Base-by-base conservation (phyloP, 2,797 vertebrate species). In the Tapera naevia region DNA sequence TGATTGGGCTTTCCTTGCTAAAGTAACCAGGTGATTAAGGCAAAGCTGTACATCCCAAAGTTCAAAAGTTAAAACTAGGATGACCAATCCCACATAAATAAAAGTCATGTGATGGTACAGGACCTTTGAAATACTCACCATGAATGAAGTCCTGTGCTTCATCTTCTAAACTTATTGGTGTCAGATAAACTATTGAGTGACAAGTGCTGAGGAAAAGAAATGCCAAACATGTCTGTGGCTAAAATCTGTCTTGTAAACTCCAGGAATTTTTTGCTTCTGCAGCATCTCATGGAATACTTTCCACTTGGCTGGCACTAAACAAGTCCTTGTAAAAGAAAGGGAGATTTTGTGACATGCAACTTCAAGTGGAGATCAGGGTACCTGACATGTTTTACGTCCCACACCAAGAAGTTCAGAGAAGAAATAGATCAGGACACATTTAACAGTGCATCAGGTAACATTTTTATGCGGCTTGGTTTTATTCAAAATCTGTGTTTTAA, bases 101-200 rank as follows among this genome's bases (percentile, higher is more conserved):
- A 87, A 93, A 90, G 50, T 48, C 24, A 9, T 78, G 46, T 67
- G 79, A 93, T 88, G 22, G 21, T 86, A 33, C 8, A 46, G 43
- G 22, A 58, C 60, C 56, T 94, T 88, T 76, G n/a, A 78, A 79
- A 25, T 75, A 48, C 45, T 41, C 73, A 61, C 17, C 5, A 12
- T 37, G 15, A 83, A 88, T 41, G 32, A 95, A 94, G 61, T 37
- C 23, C 35, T 69, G 54, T 79, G 67, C 33, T 91, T 93, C 83
- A 74, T 28, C 61, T 94, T 88, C 57, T 87, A 61, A 96, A 92
- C 50, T 79, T 91, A 46, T 35, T 71, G 6, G 6, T 71, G 50
- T 89, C 91, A 93, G 39, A 54, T 58, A 95, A 93, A 48, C 62
- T 54, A 78, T 6, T 92, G 86, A 92, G 93, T 95, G 91, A 91